phyloP scores from a whole-genome alignment of 2,797 vertebrate genomes.

The Vipera latastei region DNA sequence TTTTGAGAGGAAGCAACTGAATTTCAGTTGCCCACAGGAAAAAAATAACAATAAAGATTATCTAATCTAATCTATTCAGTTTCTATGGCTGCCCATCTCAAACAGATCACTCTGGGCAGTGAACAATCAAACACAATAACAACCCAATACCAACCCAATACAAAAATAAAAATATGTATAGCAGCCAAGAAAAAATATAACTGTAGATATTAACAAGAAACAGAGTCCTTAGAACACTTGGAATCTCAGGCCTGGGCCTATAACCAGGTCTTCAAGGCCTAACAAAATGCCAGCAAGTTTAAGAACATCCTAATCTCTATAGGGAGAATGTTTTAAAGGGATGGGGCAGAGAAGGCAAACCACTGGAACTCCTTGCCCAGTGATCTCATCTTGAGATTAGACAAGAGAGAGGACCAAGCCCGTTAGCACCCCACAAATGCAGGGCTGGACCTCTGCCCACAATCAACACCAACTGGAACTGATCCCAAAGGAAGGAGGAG shows the following conservation, averaged over 20 bases:
- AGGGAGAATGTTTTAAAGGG: not conserved
- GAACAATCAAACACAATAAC: not conserved
- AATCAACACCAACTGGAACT: slow-evolving; percentile 77
- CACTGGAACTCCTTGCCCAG: not conserved
- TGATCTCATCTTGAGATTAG: not conserved
- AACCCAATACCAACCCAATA: not conserved
- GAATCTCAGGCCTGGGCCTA: too few species aligned
- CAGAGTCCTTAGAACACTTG: not conserved
- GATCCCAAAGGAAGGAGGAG: slow-evolving; percentile 80
- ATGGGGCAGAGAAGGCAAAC: not conserved
- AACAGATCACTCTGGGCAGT: not conserved
- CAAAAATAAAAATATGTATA: not conserved
- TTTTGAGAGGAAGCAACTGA: too few species aligned
- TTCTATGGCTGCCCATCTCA: not conserved
- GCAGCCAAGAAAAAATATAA: not conserved
- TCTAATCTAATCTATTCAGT: not conserved
- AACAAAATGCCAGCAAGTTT: not conserved
- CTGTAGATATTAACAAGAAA: not conserved
- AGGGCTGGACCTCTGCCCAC: not conserved
- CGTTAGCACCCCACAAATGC: not conserved
- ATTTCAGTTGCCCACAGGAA: too few species aligned
- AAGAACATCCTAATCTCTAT: not conserved
- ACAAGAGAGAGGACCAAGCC: not conserved
- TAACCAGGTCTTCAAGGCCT: not conserved
- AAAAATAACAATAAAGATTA: too few species aligned